Percentiles rank a stretch among this genome's conserved stretches.
Evolutionary conservation across 2,888 invertebrate genomes (phyloP).

Genomic region (Eupithecia subfuscata): DNA sequence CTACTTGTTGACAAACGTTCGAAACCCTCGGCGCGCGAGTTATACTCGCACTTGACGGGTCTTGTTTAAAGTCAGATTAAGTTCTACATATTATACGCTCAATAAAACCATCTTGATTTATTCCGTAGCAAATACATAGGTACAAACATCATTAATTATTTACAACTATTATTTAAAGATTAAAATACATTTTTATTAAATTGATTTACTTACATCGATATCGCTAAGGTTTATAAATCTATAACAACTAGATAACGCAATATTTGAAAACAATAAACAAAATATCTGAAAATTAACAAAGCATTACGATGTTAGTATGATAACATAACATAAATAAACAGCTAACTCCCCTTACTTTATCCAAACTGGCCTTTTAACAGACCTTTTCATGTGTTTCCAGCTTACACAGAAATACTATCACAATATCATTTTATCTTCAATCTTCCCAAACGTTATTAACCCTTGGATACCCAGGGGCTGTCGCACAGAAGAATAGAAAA

Average conservation of each 20-base stretch:
- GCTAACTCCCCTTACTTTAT: neutral
- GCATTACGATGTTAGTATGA: neutral
- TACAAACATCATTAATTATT: neutral
- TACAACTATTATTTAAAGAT: neutral
- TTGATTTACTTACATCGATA: neutral
- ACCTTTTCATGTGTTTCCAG: neutral
- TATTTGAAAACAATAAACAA: neutral
- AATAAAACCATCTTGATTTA: neutral
- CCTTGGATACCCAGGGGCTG: neutral
- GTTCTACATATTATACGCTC: neutral
- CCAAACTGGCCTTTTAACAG: neutral
- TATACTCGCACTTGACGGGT: no score
- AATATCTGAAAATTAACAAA: neutral
- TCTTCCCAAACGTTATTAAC: conserved; percentile 2
- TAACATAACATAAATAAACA: neutral
- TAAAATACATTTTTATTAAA: neutral
- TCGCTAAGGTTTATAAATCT: neutral
- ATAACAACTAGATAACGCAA: neutral
- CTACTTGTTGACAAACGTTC: no score
- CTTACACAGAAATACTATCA: neutral
- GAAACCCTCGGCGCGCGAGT: no score
- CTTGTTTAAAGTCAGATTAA: neutral
- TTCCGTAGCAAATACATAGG: neutral
- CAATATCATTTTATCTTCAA: conserved; percentile 4
- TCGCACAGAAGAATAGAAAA: conserved; percentile 1